Evolutionary conservation across 2,888 invertebrate genomes (phyloP).

Genomic region (Thalpophila matura): DNA sequence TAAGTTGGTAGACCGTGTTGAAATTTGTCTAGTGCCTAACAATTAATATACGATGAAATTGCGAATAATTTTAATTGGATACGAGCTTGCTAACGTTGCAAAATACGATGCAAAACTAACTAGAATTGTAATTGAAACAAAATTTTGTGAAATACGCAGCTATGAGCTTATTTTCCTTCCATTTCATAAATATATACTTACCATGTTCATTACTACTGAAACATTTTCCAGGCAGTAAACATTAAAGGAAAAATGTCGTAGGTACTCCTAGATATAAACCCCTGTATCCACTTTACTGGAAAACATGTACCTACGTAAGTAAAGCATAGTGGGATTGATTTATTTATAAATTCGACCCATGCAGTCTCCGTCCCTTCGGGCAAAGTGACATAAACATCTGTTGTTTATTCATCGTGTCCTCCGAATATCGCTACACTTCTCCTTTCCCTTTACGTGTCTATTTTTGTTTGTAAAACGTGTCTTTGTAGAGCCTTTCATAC

Average conservation of each 20-base stretch:
- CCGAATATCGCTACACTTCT: constrained; percentile 72
- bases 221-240: background rate
- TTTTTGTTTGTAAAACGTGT: constrained; percentile 62
- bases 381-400: constrained; percentile 78
- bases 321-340: constrained; percentile 69
- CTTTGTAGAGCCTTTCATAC: constrained; percentile 34
- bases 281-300: constrained; percentile 49
- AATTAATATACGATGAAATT: constrained; percentile 22
- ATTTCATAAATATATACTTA: constrained; percentile 10
- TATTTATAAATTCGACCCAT: constrained; percentile 77
- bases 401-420: constrained; percentile 83
- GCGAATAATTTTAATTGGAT: constrained; percentile 46
- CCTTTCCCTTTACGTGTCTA: constrained; percentile 66
- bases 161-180: constrained; percentile 2
- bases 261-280: constrained; percentile 44
- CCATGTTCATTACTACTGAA: constrained; percentile 8
- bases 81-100: constrained; percentile 24
- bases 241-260: constrained; percentile 36
- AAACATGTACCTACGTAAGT: constrained; percentile 40
- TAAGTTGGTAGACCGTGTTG: constrained; percentile 12
- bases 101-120: constrained; percentile 29
- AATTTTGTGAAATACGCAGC: constrained; percentile 35
- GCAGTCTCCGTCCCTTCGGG: constrained; percentile 63
- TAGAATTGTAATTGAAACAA: constrained; percentile 50
- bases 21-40: constrained; percentile 12